Percentiles rank a stretch among this genome's conserved stretches.
These are phyloP conservation scores for Chaenogobius annularis DNA, from an alignment of 2,113 vertebrate genomes.

Conservation along the genomic window DNA sequence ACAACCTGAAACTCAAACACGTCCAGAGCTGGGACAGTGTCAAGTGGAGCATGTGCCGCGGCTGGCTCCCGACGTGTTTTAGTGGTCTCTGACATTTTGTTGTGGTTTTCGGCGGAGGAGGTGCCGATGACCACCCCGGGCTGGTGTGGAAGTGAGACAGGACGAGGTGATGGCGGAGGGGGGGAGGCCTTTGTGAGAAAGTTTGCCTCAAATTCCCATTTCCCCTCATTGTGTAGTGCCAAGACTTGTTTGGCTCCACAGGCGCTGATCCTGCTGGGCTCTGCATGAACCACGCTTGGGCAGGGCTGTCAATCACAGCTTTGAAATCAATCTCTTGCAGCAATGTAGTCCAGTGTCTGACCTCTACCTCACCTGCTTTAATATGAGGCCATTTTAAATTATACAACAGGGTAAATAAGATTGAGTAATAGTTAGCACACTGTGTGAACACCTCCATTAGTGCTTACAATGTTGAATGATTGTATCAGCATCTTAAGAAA, in stretches of 20 bases:
- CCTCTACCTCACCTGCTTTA: conserved; percentile 10
- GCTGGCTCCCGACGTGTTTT: conserved; percentile 26
- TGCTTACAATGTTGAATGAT: conserved; percentile 33
- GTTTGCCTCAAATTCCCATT: conserved; percentile 82
- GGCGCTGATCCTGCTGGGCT: conserved; percentile 60
- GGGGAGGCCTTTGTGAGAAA: conserved; percentile 77
- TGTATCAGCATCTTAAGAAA: conserved; percentile 17
- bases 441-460: background rate
- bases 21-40: background rate
- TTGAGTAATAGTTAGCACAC: background rate
- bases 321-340: conserved; percentile 1
- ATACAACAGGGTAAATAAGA: background rate
- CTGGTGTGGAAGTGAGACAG: conserved; percentile 42
- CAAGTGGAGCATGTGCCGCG: conserved; percentile 16
- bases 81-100: conserved; percentile 56
- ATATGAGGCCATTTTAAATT: conserved; percentile 16
- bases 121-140: conserved; percentile 40
- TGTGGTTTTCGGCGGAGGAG: conserved; percentile 49
- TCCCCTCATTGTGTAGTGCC: conserved; percentile 78
- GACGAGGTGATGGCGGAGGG: conserved; percentile 25
- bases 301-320: conserved; percentile 52
- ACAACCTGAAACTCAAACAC: background rate
- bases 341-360: conserved; percentile 9
- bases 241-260: conserved; percentile 76
- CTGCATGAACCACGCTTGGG: conserved; percentile 17